Evolutionary conservation across 2,797 vertebrate genomes (phyloP).

Genomic region (Sebastes matsubarae): DNA sequence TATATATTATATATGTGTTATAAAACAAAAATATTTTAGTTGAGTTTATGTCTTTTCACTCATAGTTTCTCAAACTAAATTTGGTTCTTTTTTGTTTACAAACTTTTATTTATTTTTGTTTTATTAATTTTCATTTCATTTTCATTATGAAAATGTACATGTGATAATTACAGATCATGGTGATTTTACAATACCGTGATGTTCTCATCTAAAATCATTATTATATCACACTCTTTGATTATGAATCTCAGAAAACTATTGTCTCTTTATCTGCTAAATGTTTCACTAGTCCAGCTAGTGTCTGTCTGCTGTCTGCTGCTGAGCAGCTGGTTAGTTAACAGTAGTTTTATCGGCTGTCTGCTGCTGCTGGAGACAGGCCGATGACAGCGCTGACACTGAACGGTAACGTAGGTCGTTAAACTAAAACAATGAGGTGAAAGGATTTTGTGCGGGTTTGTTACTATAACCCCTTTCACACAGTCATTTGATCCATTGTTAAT

Average conservation of each 20-base stretch:
- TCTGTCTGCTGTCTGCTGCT: not conserved
- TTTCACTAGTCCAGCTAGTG: not conserved
- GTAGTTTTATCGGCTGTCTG: not conserved
- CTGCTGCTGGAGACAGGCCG: not conserved
- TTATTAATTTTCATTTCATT: too few relatives aligned
- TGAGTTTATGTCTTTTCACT: too few relatives aligned
- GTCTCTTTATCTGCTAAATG: too few relatives aligned
- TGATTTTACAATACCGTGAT: not conserved
- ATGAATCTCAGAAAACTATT: not conserved
- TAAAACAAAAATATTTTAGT: too few relatives aligned
- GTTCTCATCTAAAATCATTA: not conserved
- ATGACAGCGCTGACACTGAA: not conserved
- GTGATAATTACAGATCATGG: not conserved
- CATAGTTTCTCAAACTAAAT: too few relatives aligned
- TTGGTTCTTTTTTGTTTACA: too few relatives aligned
- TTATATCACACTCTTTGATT: not conserved
- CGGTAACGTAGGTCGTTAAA: not conserved
- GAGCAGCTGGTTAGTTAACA: not conserved
- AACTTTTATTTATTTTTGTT: too few relatives aligned
- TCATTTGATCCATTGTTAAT: slow-evolving; percentile 6
- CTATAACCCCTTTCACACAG: not conserved
- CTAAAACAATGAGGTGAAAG: not conserved
- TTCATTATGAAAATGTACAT: too few relatives aligned
- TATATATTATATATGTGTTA: too few relatives aligned
- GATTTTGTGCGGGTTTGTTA: not conserved